phyloP scores from a whole-genome alignment of 2,888 invertebrate species.

The Drosophila infuscata region DNA sequence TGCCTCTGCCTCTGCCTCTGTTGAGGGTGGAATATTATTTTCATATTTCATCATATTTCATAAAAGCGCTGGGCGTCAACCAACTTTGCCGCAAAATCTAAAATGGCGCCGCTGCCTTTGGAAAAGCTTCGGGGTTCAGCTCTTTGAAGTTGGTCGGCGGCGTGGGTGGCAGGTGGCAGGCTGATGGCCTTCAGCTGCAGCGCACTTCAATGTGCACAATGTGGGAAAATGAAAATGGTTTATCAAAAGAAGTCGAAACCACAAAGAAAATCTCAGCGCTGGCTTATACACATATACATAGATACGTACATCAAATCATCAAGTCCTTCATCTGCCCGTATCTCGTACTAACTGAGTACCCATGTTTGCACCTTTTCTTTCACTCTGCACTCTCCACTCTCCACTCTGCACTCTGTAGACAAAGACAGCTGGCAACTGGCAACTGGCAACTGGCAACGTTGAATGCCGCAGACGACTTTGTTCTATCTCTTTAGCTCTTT shows the following conservation, averaged over 20 bases:
- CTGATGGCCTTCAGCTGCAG: slow-evolving; percentile 34
- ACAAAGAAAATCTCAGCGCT: slow-evolving; percentile 81
- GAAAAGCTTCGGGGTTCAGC: not conserved
- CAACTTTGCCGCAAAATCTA: slow-evolving; percentile 24
- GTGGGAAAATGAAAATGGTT: slow-evolving; percentile 53
- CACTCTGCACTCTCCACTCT: not conserved
- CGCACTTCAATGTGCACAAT: slow-evolving; percentile 40
- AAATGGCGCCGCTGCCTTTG: slow-evolving; percentile 55
- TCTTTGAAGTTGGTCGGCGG: slow-evolving; percentile 46
- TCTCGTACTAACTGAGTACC: slow-evolving; percentile 40
- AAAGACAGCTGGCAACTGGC: slow-evolving; percentile 27
- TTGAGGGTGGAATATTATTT: slow-evolving; percentile 58
- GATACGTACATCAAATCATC: slow-evolving; percentile 65
- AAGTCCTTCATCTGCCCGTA: slow-evolving; percentile 63
- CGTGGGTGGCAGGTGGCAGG: slow-evolving; percentile 2
- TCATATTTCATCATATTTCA: slow-evolving; percentile 79
- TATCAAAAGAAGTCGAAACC: slow-evolving; percentile 82
- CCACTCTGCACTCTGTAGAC: slow-evolving; percentile 19
- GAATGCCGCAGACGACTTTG: slow-evolving; percentile 62
- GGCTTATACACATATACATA: slow-evolving; percentile 52
- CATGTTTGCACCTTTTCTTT: slow-evolving; percentile 62
- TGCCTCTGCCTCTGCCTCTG: slow-evolving; percentile 5
- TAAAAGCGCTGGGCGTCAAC: slow-evolving; percentile 58
- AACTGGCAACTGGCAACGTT: not conserved
- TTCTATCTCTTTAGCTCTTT: slow-evolving; percentile 51